Evolutionary conservation across 2,888 invertebrate species (phyloP).

Genomic region (Cantharis lateralis): DNA sequence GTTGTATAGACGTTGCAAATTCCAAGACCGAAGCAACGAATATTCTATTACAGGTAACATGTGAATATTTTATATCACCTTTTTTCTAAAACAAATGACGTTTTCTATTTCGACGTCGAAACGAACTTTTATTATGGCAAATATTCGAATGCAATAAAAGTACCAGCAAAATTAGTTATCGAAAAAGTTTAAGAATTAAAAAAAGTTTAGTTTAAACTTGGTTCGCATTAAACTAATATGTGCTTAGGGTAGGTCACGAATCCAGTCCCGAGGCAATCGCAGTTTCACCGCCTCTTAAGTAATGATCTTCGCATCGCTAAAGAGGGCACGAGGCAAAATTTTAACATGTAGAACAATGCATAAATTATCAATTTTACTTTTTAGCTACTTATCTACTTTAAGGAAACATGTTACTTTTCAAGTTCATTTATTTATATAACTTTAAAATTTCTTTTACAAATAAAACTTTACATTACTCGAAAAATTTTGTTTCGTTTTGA

Average conservation of each 20-base stretch:
- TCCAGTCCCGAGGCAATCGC: slow-evolving; percentile 45
- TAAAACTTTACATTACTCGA: neutral
- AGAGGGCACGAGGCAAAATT: slow-evolving; percentile 43
- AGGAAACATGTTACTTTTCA: neutral
- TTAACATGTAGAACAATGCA: slow-evolving; percentile 42
- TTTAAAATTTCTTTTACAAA: neutral
- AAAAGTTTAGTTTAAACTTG: slow-evolving; percentile 27
- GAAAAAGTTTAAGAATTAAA: slow-evolving; percentile 21
- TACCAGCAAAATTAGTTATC: neutral
- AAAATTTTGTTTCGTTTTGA: neutral
- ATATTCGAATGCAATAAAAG: neutral
- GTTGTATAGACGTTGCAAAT: slow-evolving; percentile 33
- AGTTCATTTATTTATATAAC: neutral
- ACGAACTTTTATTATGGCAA: neutral
- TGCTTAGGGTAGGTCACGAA: slow-evolving; percentile 49
- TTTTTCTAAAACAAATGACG: slow-evolving; percentile 25
- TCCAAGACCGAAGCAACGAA: slow-evolving; percentile 31
- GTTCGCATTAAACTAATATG: slow-evolving; percentile 53
- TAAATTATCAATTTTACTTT: slow-evolving; percentile 11
- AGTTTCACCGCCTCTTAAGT: slow-evolving; percentile 50
- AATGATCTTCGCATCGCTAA: slow-evolving; percentile 48
- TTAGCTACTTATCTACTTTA: neutral
- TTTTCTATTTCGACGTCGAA: slow-evolving; percentile 14
- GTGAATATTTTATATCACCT: slow-evolving; percentile 40
- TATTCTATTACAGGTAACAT: slow-evolving; percentile 38